phyloP scores from a whole-genome alignment of 2,113 vertebrate species.

The Dicrurus megarhynchus region DNA sequence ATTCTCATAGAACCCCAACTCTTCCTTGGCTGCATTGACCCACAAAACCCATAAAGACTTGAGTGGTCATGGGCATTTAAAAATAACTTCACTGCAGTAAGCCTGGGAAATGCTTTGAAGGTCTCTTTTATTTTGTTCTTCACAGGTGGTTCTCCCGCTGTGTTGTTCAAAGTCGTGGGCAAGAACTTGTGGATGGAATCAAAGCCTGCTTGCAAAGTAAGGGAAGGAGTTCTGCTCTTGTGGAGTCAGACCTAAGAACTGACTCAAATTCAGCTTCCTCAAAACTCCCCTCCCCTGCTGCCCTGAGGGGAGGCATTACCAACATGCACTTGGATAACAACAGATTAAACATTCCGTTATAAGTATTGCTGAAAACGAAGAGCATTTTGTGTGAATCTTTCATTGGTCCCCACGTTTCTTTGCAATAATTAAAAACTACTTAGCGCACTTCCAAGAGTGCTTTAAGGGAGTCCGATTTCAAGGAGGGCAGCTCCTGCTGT shows the following conservation, averaged over 20 bases:
- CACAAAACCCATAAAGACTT: neutral
- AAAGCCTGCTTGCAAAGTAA: constrained; percentile 85
- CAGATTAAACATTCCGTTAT: neutral
- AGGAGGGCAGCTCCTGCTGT: neutral
- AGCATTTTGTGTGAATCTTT: neutral
- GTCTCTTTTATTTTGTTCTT: neutral
- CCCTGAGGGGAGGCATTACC: neutral
- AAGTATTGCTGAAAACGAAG: neutral
- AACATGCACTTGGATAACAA: neutral
- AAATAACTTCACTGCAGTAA: neutral
- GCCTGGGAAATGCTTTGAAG: neutral
- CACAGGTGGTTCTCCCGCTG: constrained; percentile 95
- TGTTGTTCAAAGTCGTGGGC: constrained; percentile 84
- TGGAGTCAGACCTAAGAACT: neutral
- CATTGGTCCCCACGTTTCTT: neutral
- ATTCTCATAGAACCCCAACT: fast-evolving
- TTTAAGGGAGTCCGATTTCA: neutral
- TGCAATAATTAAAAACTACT: neutral
- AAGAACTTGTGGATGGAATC: constrained; percentile 92
- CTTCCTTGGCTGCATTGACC: neutral
- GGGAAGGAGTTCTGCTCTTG: neutral
- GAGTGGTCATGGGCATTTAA: neutral
- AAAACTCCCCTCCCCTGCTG: neutral
- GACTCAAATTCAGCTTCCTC: neutral
- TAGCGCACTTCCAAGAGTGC: neutral